A percentile compares a stretch with the other conserved stretches of the same genome.
Evolutionary conservation across 2,797 vertebrate species (phyloP).

Genomic region (Rhabdomys pumilio): DNA sequence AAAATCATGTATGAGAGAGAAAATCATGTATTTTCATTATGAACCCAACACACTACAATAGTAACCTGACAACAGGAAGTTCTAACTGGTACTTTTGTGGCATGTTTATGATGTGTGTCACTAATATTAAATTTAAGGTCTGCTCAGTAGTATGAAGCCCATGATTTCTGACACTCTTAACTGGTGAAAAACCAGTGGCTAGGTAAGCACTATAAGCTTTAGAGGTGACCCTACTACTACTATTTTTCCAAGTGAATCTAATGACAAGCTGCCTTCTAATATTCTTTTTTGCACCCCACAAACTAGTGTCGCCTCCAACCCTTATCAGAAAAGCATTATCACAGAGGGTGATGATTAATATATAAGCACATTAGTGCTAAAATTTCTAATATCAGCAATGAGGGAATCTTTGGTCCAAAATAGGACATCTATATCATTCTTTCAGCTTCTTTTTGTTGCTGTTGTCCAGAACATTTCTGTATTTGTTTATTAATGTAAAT

Average conservation of each 20-base stretch:
- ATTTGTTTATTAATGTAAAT: neutral
- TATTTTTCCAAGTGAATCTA: neutral
- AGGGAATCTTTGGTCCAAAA: neutral
- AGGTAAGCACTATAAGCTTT: neutral
- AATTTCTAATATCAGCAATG: neutral
- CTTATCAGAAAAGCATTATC: neutral
- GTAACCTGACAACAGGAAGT: no score
- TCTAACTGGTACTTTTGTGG: no score
- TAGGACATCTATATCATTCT: no score
- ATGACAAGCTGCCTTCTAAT: neutral
- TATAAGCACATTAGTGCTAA: neutral
- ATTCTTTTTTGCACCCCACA: neutral
- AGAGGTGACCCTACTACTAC: neutral
- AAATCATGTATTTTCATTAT: no score
- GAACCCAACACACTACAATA: neutral
- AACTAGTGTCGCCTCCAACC: no score
- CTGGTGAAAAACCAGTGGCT: neutral
- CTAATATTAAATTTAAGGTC: neutral
- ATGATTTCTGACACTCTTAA: neutral
- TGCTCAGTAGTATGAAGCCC: no score
- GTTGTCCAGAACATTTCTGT: neutral
- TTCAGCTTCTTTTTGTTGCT: neutral
- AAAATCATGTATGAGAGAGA: no score
- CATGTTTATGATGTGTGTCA: neutral
- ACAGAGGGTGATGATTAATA: neutral